Percentiles rank a stretch among this genome's conserved stretches.
These are phyloP conservation scores for Drosophila helvetica DNA, from an alignment of 2,888 invertebrate genomes.

Conservation along the genomic window DNA sequence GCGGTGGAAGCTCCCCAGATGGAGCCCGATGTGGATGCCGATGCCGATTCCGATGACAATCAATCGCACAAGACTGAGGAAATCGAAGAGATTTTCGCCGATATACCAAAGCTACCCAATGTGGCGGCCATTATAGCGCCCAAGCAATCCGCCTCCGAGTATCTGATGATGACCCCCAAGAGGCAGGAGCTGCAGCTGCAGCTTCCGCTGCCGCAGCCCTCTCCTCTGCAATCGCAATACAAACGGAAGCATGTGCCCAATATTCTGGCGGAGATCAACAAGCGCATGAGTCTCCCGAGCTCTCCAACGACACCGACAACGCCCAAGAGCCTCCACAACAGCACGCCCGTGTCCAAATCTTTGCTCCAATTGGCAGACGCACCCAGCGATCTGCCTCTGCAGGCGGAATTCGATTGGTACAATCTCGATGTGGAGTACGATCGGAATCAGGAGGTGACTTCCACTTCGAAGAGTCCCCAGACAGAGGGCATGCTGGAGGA, in stretches of 20 bases:
- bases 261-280: constrained; percentile 82
- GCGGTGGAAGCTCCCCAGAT: constrained; percentile 48
- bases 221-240: constrained; percentile 62
- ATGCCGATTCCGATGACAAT: constrained; percentile 38
- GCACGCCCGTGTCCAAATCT: constrained; percentile 55
- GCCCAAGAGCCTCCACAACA: constrained; percentile 49
- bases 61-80: constrained; percentile 82
- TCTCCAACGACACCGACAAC: constrained; percentile 72
- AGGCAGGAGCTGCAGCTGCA: constrained; percentile 9
- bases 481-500: constrained; percentile 66
- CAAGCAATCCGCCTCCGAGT: constrained; percentile 80
- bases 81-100: constrained; percentile 84
- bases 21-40: background rate
- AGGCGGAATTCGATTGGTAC: constrained; percentile 84
- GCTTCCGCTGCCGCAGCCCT: constrained; percentile 55
- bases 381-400: constrained; percentile 75
- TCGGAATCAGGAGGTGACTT: constrained; percentile 53
- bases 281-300: constrained; percentile 77
- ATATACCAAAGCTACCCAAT: constrained; percentile 90
- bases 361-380: constrained; percentile 53
- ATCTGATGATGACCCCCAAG: constrained; percentile 55
- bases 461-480: constrained; percentile 29
- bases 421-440: constrained; percentile 84
- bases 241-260: constrained; percentile 82
- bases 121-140: constrained; percentile 90